Conservation (phyloP, 2,888 invertebrate species). For the Phengaris arion region DNA sequence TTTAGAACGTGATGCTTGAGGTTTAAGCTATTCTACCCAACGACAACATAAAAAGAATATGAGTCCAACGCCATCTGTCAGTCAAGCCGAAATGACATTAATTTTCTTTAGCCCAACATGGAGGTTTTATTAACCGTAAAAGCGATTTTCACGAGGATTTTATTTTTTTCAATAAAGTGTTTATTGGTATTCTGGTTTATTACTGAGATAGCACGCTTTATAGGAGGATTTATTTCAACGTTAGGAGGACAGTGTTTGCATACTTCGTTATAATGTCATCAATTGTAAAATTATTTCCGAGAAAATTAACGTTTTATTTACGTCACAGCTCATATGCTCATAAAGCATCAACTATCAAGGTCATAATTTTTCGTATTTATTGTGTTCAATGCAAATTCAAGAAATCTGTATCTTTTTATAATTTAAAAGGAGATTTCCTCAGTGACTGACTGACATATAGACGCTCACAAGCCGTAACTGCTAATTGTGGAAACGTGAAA, state of each 20-base stretch:
- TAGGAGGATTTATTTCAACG: no score
- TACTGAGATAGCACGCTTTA: constrained; percentile 50
- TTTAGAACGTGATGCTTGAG: background rate
- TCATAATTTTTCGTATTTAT: no score
- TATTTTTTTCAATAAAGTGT: constrained; percentile 66
- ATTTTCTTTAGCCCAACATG: constrained; percentile 38
- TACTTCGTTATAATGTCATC: background rate
- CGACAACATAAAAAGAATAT: constrained; percentile 5
- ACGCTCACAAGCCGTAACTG: no score
- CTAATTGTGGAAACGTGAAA: no score
- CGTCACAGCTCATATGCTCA: no score
- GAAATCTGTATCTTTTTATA: no score
- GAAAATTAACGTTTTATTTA: background rate
- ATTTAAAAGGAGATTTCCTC: no score
- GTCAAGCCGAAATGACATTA: constrained; percentile 36
- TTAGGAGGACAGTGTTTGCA: background rate
- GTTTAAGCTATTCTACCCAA: background rate
- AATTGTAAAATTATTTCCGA: background rate
- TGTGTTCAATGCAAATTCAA: no score
- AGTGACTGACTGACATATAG: no score
- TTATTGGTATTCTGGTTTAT: constrained; percentile 60
- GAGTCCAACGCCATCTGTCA: constrained; percentile 40
- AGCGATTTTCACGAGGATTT: constrained; percentile 51
- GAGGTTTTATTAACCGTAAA: constrained; percentile 48
- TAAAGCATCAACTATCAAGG: no score